Evolutionary conservation across 2,888 invertebrate species (phyloP).

Genomic region (Tachina grossa): DNA sequence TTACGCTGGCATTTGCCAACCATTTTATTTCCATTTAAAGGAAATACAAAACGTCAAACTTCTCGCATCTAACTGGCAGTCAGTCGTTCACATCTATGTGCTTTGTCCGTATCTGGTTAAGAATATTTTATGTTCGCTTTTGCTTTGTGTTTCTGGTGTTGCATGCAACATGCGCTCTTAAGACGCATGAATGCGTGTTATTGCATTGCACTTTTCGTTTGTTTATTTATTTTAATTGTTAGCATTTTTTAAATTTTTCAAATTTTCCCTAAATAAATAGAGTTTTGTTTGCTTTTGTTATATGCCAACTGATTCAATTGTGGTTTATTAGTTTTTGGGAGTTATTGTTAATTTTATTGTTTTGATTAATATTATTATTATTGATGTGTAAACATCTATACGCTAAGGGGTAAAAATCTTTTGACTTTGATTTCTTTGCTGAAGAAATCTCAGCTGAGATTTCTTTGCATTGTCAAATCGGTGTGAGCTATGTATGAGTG

Average conservation of each 20-base stretch:
- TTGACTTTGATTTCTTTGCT: too few species aligned
- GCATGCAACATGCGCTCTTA: constrained; percentile 66
- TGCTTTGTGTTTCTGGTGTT: constrained; percentile 35
- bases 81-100: background rate
- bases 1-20: background rate
- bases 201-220: constrained; percentile 34
- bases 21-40: background rate
- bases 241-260: constrained; percentile 22
- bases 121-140: constrained; percentile 32
- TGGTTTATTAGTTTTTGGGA: constrained; percentile 8
- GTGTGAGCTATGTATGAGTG: too few species aligned
- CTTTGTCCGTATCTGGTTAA: constrained; percentile 17
- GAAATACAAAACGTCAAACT: constrained; percentile 7
- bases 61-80: background rate
- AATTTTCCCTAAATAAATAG: constrained; percentile 29
- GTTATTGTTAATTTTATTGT: background rate
- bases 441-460: too few species aligned
- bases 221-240: constrained; percentile 15
- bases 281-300: background rate
- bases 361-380: background rate
- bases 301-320: background rate
- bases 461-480: too few species aligned
- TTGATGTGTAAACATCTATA: too few species aligned
- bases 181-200: constrained; percentile 66
- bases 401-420: too few species aligned